These are phyloP conservation scores for Bovichtus diacanthus DNA, from an alignment of 2,797 vertebrate species.

Conservation along the genomic window DNA sequence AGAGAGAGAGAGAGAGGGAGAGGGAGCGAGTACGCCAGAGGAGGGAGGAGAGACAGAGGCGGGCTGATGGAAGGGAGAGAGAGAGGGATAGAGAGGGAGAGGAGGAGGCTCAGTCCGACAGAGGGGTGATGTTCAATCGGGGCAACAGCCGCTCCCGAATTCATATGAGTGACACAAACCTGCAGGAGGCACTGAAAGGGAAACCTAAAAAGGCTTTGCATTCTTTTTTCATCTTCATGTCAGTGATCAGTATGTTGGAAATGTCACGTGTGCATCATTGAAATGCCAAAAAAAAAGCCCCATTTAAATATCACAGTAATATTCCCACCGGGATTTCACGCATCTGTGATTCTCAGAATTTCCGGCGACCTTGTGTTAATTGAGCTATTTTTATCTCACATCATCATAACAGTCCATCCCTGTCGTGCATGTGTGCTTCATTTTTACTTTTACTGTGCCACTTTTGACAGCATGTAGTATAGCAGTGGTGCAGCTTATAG, in stretches of 20 bases:
- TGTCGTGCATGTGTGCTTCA: not conserved
- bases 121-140: constrained; percentile 49
- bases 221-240: not conserved
- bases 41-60: constrained; percentile 27
- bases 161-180: constrained; percentile 35
- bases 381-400: constrained; percentile 15
- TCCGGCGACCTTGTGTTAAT: constrained; percentile 4
- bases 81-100: not conserved
- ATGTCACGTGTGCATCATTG: constrained; percentile 27
- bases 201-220: not conserved
- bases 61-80: constrained; percentile 14
- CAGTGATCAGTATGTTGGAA: constrained; percentile 1
- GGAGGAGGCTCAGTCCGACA: constrained; percentile 32
- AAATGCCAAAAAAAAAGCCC: constrained; percentile 47
- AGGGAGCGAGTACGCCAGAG: not conserved
- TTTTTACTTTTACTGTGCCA: not conserved
- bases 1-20: constrained; percentile 33
- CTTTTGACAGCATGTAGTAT: not conserved
- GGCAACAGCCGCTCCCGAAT: constrained; percentile 56
- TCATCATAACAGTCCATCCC: not conserved
- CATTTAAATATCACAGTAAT: constrained; percentile 49
- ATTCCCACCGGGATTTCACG: constrained; percentile 31
- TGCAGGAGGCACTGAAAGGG: constrained; percentile 8
- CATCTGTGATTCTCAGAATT: constrained; percentile 27
- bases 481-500: not conserved